Evolutionary conservation across 2,888 invertebrate genomes (phyloP).

Genomic region (Plagodis dolabraria): DNA sequence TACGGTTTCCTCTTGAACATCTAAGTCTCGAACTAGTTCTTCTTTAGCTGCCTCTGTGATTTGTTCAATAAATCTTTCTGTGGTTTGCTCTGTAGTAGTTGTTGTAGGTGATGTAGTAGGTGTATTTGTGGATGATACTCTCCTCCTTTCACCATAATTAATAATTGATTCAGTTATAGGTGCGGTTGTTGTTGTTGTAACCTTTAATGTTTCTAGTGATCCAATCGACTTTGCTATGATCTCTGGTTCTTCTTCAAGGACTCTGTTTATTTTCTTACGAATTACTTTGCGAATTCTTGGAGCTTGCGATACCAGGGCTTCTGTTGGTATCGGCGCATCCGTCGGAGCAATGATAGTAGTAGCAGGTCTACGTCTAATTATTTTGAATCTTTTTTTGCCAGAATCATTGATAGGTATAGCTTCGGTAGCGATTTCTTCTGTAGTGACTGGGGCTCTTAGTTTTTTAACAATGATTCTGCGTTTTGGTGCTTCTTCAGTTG

Average conservation of each 20-base stretch:
- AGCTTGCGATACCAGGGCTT: constrained; percentile 34
- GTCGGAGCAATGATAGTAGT: constrained; percentile 23
- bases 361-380: constrained; percentile 67
- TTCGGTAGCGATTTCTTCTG: constrained; percentile 56
- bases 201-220: constrained; percentile 47
- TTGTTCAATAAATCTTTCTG: constrained; percentile 35
- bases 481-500: constrained; percentile 49
- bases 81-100: constrained; percentile 32
- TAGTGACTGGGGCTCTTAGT: constrained; percentile 48
- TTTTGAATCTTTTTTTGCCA: constrained; percentile 66
- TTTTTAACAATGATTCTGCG: constrained; percentile 61
- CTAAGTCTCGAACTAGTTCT: constrained; percentile 12
- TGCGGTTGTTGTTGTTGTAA: constrained; percentile 45
- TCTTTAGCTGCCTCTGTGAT: constrained; percentile 27
- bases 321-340: constrained; percentile 42
- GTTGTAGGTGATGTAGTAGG: constrained; percentile 21
- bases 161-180: constrained; percentile 51
- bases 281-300: constrained; percentile 71
- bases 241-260: constrained; percentile 56
- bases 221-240: constrained; percentile 56
- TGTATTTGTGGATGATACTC: constrained; percentile 28
- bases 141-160: constrained; percentile 73
- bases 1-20: constrained; percentile 9
- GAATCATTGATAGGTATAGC: constrained; percentile 57
- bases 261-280: constrained; percentile 64